Evolutionary conservation across 2,888 invertebrate species (phyloP).

Genomic region (Cryptus viduatorius): DNA sequence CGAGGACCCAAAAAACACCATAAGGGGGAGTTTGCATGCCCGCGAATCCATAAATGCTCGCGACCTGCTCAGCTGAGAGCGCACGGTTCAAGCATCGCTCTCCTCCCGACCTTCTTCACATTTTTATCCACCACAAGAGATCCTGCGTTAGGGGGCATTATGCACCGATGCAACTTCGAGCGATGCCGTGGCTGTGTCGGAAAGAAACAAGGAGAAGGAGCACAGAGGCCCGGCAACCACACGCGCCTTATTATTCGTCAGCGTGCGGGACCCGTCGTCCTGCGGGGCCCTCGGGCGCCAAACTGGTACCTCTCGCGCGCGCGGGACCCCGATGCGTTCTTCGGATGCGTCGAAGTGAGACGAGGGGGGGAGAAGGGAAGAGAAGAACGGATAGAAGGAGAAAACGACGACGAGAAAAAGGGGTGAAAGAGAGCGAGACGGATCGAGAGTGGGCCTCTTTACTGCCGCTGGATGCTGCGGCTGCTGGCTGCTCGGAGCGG

Average conservation of each 20-base stretch:
- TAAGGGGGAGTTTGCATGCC: too few species aligned
- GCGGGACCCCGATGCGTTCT: conserved; percentile 61
- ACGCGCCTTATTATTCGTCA: conserved; percentile 48
- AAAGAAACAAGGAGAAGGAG: conserved; percentile 49
- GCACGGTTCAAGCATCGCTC: background rate
- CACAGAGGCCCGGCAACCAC: conserved; percentile 4
- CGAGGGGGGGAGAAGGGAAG: conserved; percentile 15
- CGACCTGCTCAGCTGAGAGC: too few species aligned
- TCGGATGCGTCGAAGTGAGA: conserved; percentile 49
- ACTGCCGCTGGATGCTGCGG: conserved; percentile 60
- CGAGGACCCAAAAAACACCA: too few species aligned
- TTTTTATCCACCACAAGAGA: background rate
- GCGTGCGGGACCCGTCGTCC: conserved; percentile 51
- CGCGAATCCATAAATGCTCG: too few species aligned
- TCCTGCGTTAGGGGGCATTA: background rate
- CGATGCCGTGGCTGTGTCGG: background rate
- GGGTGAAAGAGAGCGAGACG: conserved; percentile 52
- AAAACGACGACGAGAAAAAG: conserved; percentile 41
- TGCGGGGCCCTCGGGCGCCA: conserved; percentile 56
- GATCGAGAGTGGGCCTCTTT: conserved; percentile 54
- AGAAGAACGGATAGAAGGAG: conserved; percentile 41
- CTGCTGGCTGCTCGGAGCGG: conserved; percentile 45
- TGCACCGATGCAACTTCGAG: background rate
- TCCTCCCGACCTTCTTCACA: background rate
- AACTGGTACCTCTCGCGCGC: conserved; percentile 62